phyloP scores from a whole-genome alignment of 2,113 vertebrate species.

The Antigone vipio region DNA sequence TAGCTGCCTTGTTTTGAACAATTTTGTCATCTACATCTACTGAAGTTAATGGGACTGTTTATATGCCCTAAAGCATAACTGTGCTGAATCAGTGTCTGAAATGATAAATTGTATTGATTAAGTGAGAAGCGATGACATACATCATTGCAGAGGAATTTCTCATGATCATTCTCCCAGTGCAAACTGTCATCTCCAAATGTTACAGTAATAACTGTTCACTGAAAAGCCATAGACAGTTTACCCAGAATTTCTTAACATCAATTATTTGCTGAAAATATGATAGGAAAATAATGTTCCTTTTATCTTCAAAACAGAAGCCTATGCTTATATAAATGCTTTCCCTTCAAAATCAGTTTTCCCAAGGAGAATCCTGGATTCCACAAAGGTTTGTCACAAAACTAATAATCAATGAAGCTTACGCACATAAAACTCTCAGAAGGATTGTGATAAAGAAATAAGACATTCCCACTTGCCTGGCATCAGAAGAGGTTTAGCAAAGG shows the following conservation, averaged over 20 bases:
- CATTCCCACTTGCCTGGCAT: not conserved
- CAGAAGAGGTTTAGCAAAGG: not conserved
- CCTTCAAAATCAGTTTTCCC: not conserved
- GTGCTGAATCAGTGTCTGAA: not conserved
- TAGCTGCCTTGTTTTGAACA: not conserved
- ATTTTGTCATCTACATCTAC: not conserved
- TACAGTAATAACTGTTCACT: not conserved
- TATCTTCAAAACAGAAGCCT: not conserved
- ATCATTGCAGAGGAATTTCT: not conserved
- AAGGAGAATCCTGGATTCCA: not conserved
- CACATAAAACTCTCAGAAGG: not conserved
- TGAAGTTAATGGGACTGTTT: not conserved
- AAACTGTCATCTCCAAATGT: not conserved
- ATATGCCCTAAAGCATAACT: not conserved
- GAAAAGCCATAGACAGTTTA: not conserved
- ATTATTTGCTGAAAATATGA: not conserved
- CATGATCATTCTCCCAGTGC: not conserved
- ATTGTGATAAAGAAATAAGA: not conserved
- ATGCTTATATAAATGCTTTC: not conserved
- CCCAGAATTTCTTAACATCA: not conserved
- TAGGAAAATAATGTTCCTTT: not conserved
- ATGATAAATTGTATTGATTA: constrained; percentile 17
- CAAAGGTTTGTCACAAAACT: constrained; percentile 3
- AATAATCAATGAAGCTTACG: constrained; percentile 12
- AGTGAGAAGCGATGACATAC: not conserved